Evolutionary conservation across 2,113 vertebrate genomes (phyloP), one percentile per base, ranked within the genome.

Genomic region (Neolamprologus caudopunctatus): DNA sequence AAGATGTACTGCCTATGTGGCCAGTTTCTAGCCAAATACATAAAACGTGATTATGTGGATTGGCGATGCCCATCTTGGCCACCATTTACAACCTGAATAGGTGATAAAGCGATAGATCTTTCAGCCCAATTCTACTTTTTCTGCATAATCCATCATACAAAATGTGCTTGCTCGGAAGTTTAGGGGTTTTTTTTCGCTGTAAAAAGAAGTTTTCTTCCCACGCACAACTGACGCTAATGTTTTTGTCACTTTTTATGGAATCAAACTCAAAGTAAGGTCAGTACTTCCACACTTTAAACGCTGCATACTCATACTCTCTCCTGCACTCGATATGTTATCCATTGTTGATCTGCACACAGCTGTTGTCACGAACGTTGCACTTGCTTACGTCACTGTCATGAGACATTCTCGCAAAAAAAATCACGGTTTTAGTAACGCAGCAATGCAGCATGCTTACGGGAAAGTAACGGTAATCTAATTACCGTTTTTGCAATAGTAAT

Each of bases 281-380:
- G 53, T 54, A 7, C 53, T 24, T 54, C 53, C 53, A 54, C 0
- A 0, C 10, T 7, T 54, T 54, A 55, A 7, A 7, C 1, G 6
- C n/a, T 55, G 53, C 53, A 55, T 0, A 1, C 6, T 54, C n/a
- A 24, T 54, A 11, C n/a, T 54, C 51, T 54, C 10, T 54, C 51
- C n/a, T 0, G 0, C 21, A 24, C 1, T 55, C 0, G 2, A 55
- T 24, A 55, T 55, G 0, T 55, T 0, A 55, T 21, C 53, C 53
- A 24, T 0, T 55, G 53, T 55, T 55, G 0, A 21, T 24, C 53
- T 13, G 21, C 53, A 24, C 4, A 55, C 21, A 24, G 11, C 53
- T 55, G 53, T 55, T 55, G 53, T 0, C 53, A 55, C 4, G 0
- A 55, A 55, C 0, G 0, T 0, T 0, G 2, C 53, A 24, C 53